Percentiles rank a stretch among this genome's conserved stretches.
These are phyloP conservation scores for Hestina assimilis DNA, from an alignment of 1,140 invertebrate genomes.

Conservation along the genomic window DNA sequence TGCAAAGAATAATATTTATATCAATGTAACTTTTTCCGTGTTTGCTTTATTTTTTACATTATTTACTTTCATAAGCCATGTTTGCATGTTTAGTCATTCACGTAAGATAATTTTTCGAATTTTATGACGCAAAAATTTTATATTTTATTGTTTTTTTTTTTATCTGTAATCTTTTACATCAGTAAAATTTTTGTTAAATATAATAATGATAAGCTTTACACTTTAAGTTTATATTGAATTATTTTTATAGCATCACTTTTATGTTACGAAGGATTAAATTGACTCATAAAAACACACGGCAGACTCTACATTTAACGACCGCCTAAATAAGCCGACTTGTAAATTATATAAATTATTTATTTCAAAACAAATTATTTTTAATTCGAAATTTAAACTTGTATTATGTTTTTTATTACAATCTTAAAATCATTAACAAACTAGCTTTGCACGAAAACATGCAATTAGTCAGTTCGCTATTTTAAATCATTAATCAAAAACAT, in stretches of 20 bases:
- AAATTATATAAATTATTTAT: not conserved
- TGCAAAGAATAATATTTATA: too few relatives aligned
- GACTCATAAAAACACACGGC: slow-evolving; percentile 24
- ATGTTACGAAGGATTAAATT: slow-evolving; percentile 22
- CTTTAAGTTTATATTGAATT: slow-evolving; percentile 11
- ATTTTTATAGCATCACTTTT: slow-evolving; percentile 14
- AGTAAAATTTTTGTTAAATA: not conserved
- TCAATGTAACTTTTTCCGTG: too few relatives aligned
- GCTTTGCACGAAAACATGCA: too few relatives aligned
- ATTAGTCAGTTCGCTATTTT: too few relatives aligned
- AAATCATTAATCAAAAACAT: too few relatives aligned
- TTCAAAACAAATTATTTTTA: slow-evolving; percentile 9
- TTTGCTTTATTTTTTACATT: too few relatives aligned
- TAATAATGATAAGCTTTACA: not conserved
- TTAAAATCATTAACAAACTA: not conserved
- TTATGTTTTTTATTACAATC: not conserved
- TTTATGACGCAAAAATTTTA: too few relatives aligned
- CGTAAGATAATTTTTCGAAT: too few relatives aligned
- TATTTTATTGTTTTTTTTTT: not conserved
- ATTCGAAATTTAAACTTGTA: not conserved
- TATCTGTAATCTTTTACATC: not conserved
- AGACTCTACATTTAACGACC: slow-evolving; percentile 13
- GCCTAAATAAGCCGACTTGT: slow-evolving; percentile 13
- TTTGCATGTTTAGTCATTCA: too few relatives aligned
- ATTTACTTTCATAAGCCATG: too few relatives aligned